Conservation (phyloP, 2,888 invertebrate genomes). For the Sthenelais limicola region DNA sequence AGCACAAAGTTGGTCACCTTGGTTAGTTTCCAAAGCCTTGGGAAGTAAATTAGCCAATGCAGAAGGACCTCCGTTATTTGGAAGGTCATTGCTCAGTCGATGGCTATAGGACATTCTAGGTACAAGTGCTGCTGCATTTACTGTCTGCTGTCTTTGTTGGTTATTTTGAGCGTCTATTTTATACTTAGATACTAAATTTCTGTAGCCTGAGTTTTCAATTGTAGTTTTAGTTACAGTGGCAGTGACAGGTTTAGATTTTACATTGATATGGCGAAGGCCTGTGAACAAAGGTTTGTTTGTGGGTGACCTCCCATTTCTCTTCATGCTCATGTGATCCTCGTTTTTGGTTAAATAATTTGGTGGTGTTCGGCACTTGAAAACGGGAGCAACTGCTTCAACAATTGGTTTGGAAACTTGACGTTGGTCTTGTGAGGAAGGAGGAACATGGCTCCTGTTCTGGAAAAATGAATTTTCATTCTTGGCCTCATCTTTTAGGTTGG, state of each 20-base stretch:
- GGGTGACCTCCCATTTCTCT: not conserved
- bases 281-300: conserved; percentile 10
- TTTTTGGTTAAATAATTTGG: not conserved
- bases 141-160: not conserved
- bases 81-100: not conserved
- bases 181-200: too few species aligned
- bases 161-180: not conserved
- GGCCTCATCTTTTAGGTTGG: not conserved
- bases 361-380: not conserved
- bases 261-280: not conserved
- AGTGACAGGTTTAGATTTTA: conserved; percentile 6
- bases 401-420: too few species aligned
- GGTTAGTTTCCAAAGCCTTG: too few species aligned
- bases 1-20: too few species aligned
- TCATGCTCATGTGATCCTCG: too few species aligned
- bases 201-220: not conserved
- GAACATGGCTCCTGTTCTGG: conserved; percentile 9
- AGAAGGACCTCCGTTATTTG: not conserved
- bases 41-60: too few species aligned
- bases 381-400: not conserved
- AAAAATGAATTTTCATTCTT: conserved; percentile 4
- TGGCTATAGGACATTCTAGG: conserved; percentile 1
- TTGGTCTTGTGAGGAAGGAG: too few species aligned
- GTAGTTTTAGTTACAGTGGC: conserved; percentile 21
- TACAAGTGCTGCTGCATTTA: not conserved